These are phyloP conservation scores for Sminthopsis crassicaudata DNA, from an alignment of 2,113 vertebrate genomes.

Conservation along the genomic window DNA sequence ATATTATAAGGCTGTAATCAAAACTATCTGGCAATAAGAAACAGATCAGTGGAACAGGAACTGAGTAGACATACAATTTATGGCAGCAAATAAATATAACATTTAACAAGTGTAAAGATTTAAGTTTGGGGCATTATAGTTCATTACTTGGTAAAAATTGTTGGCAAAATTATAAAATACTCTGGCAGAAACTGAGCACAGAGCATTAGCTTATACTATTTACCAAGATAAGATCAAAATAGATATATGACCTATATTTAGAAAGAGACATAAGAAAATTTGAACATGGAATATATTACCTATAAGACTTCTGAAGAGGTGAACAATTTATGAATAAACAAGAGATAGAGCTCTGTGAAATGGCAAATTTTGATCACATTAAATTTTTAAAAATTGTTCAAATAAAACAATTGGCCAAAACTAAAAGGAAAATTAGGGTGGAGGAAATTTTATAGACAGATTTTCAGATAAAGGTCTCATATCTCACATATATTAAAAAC, in stretches of 20 bases:
- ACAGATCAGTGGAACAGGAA: not conserved
- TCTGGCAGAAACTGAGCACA: not conserved
- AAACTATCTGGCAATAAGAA: not conserved
- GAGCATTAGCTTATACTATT: not conserved
- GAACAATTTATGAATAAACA: not conserved
- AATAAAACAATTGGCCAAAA: not conserved
- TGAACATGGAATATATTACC: not conserved
- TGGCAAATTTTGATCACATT: not conserved
- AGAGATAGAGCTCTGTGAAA: not conserved
- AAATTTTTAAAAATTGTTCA: not conserved
- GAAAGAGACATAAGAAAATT: not conserved
- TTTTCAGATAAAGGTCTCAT: not conserved
- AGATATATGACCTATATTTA: not conserved
- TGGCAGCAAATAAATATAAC: too few relatives aligned
- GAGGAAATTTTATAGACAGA: not conserved
- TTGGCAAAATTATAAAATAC: not conserved
- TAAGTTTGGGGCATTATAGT: not conserved
- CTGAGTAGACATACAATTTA: not conserved
- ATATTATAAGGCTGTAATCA: not conserved
- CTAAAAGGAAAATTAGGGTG: not conserved
- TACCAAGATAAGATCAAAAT: not conserved
- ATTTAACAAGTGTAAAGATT: not conserved
- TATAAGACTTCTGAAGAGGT: too few relatives aligned
- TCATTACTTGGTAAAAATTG: not conserved
- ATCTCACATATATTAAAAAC: not conserved